Evolutionary conservation across 2,113 vertebrate species (phyloP), one percentile per base, ranked within the genome.

Genomic region (Callopanchax toddi): DNA sequence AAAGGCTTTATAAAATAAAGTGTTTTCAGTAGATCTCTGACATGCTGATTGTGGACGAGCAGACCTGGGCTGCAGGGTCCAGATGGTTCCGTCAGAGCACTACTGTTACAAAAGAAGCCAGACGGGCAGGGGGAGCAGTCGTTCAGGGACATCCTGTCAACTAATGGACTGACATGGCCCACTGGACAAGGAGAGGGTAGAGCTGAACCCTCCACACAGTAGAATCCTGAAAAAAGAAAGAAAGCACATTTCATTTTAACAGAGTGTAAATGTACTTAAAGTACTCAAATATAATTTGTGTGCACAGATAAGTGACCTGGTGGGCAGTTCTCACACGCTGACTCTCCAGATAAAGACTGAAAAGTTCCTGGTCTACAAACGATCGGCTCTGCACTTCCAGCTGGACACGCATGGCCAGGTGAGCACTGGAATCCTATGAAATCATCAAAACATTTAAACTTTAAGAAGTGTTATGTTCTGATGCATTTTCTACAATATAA

Each of bases 351-450:
- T 37, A 59, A 76, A 67, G 90, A 56, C 74, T 97, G 95, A 46
- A 95, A 95, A 39, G 93, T 89, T 32, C 96, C 96, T 42, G 91
- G 67, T 3, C 81, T 87, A 63, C 96, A 98, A 18, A 87, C 73
- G 42, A 76, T 12, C 0, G 95, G 94, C 58, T 91, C 76, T 10
- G 60, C 69, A 56, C 93, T 96, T 37, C 95, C 95, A 57, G 52
- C 11, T 20, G 94, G 94, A 45, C 96, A 98, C 0, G 72, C 82
- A 54, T 95, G 91, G 21, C 95, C 94, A 64, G 80, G 49, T 2
- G 91, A 93, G 67, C 96, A 97, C 53, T 91, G 66, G 25, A 36
- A 67, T 63, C 71, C 91, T 92, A 80, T 54, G 5, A 65, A 43
- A 81, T 25, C 6, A 37, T 46, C 10, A 22, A n/a, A 40, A 62